A percentile compares a stretch with the other conserved stretches of the same genome.
Conservation (phyloP, 2,797 vertebrate genomes). For the Psittacula echo region DNA sequence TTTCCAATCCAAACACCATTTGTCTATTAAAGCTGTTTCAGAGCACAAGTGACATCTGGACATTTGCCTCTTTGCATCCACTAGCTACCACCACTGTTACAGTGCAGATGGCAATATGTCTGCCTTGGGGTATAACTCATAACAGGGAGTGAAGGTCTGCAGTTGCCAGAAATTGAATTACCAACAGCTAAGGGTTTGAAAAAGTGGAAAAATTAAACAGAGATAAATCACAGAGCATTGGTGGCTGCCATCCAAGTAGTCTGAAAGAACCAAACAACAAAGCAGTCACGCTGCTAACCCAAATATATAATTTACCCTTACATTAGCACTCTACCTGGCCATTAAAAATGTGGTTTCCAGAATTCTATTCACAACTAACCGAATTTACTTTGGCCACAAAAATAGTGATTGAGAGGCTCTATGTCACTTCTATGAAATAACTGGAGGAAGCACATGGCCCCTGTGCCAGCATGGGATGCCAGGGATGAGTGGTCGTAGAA, state of each 20-base stretch:
- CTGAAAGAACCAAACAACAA: slow-evolving; percentile 47
- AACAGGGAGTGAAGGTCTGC: slow-evolving; percentile 16
- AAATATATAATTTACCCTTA: slow-evolving; percentile 54
- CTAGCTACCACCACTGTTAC: slow-evolving; percentile 20
- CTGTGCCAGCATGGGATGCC: rapidly evolving
- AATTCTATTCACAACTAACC: neutral
- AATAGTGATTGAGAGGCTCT: neutral
- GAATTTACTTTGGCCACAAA: neutral
- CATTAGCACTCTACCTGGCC: slow-evolving; percentile 18
- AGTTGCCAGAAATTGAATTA: slow-evolving; percentile 61
- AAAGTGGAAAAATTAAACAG: slow-evolving; percentile 58
- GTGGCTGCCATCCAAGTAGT: slow-evolving; percentile 53
- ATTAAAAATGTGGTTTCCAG: slow-evolving; percentile 26
- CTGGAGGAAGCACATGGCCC: rapidly evolving
- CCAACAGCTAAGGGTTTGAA: slow-evolving; percentile 38
- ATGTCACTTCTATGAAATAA: neutral
- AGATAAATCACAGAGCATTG: slow-evolving; percentile 36
- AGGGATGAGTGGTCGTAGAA: neutral
- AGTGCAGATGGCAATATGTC: slow-evolving; percentile 34
- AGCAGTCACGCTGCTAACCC: slow-evolving; percentile 38
- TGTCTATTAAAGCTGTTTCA: slow-evolving; percentile 23
- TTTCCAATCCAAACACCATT: slow-evolving; percentile 15
- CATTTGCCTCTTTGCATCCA: neutral
- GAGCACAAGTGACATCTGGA: slow-evolving; percentile 16
- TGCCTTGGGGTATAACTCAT: slow-evolving; percentile 46